Percentiles rank a stretch among this genome's conserved stretches.
These are phyloP conservation scores for Aegypius monachus DNA, from an alignment of 2,113 vertebrate species.

Conservation along the genomic window DNA sequence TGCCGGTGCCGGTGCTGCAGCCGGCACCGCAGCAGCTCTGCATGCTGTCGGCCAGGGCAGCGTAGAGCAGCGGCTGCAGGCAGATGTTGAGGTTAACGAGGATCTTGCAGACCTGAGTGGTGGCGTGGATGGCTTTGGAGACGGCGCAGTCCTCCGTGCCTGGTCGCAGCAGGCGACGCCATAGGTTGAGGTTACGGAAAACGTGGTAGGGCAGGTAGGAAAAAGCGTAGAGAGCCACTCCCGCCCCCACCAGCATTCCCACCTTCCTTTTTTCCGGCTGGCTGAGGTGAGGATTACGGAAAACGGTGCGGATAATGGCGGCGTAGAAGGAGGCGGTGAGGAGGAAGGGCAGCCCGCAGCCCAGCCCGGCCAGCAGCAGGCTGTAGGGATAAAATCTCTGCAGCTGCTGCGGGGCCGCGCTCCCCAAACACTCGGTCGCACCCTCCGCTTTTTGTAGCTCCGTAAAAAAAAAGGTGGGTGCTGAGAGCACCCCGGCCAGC, in stretches of 20 bases:
- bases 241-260: constrained; percentile 63
- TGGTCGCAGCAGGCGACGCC: background rate
- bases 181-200: constrained; percentile 58
- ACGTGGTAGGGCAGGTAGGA: constrained; percentile 83
- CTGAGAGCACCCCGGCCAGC: constrained; percentile 59
- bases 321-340: constrained; percentile 74
- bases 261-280: constrained; percentile 72
- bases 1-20: background rate
- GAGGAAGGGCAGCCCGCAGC: constrained; percentile 77
- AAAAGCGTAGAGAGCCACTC: constrained; percentile 71
- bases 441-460: rapidly evolving
- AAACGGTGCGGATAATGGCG: constrained; percentile 62
- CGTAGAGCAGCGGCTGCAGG: constrained; percentile 82
- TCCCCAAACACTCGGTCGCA: constrained; percentile 34
- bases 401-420: rapidly evolving
- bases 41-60: constrained; percentile 74
- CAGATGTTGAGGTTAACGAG: constrained; percentile 82
- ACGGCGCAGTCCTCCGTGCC: rapidly evolving
- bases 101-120: constrained; percentile 74
- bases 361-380: constrained; percentile 61
- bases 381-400: constrained; percentile 52
- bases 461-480: constrained; percentile 72
- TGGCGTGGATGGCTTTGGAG: background rate
- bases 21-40: constrained; percentile 36
- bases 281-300: constrained; percentile 65